Evolutionary conservation across 2,888 invertebrate genomes (phyloP), one percentile per base, ranked within the genome.

Genomic region (Beris morrisii): DNA sequence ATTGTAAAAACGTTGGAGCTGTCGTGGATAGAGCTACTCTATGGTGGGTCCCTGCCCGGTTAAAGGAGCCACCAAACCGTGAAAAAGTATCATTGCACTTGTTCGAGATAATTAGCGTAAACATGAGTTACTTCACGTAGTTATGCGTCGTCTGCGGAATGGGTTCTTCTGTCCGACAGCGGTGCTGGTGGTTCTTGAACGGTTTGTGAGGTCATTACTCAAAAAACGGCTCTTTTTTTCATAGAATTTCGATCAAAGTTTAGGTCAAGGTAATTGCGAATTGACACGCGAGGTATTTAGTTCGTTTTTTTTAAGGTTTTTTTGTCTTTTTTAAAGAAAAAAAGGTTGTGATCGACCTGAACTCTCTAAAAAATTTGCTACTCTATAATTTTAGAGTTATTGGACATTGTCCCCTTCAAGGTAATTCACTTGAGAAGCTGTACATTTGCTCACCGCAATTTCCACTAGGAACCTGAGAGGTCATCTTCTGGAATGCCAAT

Each of bases 61-160:
- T 65, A 56, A 65, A 65, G 48, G 11, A 55, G 32, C 43, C 64
- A 64, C 13, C 54, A 56, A 54, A 65, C 55, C 64, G 56, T 65
- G 64, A 65, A 65, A 65, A 65, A 65, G 64, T 65, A 65, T 65
- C 64, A 65, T 65, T 65, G 64, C 64, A 65, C 64, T 65, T 65
- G 64, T 48, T 65, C 54, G 48, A 32, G 48, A 56, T 65, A 65
- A 65, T 65, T 65, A 65, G 55, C 64, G 56, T 65, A 65, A 65
- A 56, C 64, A 65, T 65, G 64, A 65, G 64, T 55, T 65, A 56
- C 55, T 65, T 45, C 31, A 54, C 64, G 15, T 54, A 22, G 43
- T 22, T 28, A 54, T 5, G 44, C 6, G 28, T 61, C 38, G 12
- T 38, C 61, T 38, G 32, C 15, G 32, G 38, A 53, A 61, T 38